These are phyloP conservation scores for Branchipolynoe longqiensis DNA, from an alignment of 2,888 invertebrate genomes.

Conservation along the genomic window DNA sequence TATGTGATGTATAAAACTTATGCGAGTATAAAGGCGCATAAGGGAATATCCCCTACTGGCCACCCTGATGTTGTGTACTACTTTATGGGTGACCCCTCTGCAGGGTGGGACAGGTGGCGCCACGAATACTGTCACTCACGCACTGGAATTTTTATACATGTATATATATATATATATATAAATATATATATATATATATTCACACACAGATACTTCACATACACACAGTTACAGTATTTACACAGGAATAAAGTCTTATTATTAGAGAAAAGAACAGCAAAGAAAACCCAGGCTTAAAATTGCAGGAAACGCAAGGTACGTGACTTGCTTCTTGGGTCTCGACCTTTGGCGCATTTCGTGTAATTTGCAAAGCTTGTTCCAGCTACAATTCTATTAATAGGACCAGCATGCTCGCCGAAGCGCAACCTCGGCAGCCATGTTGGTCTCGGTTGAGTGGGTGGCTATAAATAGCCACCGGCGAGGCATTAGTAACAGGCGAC, in stretches of 20 bases:
- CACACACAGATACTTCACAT: background rate
- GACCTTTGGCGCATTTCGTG: background rate
- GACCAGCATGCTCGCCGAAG: background rate
- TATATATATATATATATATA: background rate
- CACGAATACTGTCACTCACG: too few relatives aligned
- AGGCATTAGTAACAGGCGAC: background rate
- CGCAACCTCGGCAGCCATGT: background rate
- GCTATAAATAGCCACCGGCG: too few relatives aligned
- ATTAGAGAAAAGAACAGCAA: background rate
- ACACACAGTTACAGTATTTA: background rate
- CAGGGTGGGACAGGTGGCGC: too few relatives aligned
- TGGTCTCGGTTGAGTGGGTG: background rate
- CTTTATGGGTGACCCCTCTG: too few relatives aligned
- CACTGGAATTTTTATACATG: background rate
- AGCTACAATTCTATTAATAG: background rate
- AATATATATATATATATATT: background rate
- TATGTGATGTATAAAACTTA: too few relatives aligned
- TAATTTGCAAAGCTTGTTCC: background rate
- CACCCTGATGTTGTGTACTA: too few relatives aligned
- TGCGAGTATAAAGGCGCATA: too few relatives aligned
- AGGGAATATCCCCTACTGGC: too few relatives aligned
- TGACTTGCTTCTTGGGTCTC: background rate
- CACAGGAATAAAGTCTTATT: background rate
- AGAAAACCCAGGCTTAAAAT: background rate
- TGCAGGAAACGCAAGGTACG: conserved; percentile 20